phyloP scores from a whole-genome alignment of 2,888 invertebrate genomes.

The Acanthosepion esculentum region DNA sequence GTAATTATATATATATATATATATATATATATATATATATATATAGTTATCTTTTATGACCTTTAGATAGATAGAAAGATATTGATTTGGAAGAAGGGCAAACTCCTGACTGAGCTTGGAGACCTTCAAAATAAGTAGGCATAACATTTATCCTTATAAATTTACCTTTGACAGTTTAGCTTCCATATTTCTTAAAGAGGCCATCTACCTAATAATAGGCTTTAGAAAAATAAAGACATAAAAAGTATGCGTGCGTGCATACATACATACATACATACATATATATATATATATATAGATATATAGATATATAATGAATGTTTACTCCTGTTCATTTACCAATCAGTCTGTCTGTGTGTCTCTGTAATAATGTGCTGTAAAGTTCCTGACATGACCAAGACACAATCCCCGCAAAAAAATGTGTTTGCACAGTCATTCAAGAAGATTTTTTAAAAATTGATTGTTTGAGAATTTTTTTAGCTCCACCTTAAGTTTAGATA shows the following conservation, averaged over 20 bases:
- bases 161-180: conserved; percentile 15
- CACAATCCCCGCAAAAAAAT: too few relatives aligned
- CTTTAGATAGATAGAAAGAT: neutral
- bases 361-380: too few relatives aligned
- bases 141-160: neutral
- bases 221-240: neutral
- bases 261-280: too few relatives aligned
- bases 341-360: too few relatives aligned
- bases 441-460: too few relatives aligned
- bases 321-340: neutral
- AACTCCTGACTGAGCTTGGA: neutral
- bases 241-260: neutral
- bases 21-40: neutral
- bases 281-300: neutral
- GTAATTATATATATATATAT: neutral
- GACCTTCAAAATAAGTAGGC: neutral
- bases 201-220: neutral
- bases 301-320: neutral
- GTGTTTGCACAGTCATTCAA: too few relatives aligned
- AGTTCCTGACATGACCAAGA: too few relatives aligned
- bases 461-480: too few relatives aligned
- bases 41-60: neutral
- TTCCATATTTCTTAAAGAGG: neutral
- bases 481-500: too few relatives aligned
- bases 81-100: neutral